Conservation (phyloP, 2,113 vertebrate species). For the Plestiodon gilberti region DNA sequence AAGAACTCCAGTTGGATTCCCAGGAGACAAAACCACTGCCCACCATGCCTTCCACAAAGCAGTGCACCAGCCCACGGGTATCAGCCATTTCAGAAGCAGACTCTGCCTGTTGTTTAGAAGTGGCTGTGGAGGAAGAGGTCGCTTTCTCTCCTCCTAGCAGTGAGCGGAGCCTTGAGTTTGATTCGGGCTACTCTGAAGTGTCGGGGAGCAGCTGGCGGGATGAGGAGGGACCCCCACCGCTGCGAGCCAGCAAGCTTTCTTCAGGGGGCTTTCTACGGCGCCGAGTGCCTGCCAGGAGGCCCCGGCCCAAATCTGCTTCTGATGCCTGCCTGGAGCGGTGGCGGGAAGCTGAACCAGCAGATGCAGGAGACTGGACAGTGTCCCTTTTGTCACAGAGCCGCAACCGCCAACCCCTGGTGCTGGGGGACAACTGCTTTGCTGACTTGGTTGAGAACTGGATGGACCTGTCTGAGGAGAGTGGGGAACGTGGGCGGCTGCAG, state of each 20-base stretch:
- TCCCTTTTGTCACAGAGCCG: slow-evolving; percentile 90
- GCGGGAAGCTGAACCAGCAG: slow-evolving; percentile 84
- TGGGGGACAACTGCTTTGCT: slow-evolving; percentile 97
- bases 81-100: slow-evolving; percentile 84
- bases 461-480: slow-evolving; percentile 89
- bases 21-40: slow-evolving; percentile 57
- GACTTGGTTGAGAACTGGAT: slow-evolving; percentile 99
- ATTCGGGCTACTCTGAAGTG: slow-evolving; percentile 93
- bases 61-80: slow-evolving; percentile 62
- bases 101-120: slow-evolving; percentile 88
- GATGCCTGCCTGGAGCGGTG: slow-evolving; percentile 94
- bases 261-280: slow-evolving; percentile 79
- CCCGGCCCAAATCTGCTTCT: slow-evolving; percentile 92
- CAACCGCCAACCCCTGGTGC: slow-evolving; percentile 91
- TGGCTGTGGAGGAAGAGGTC: slow-evolving; percentile 79
- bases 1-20: background rate
- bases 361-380: slow-evolving; percentile 89
- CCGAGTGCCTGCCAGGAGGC: slow-evolving; percentile 66
- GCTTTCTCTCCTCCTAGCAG: slow-evolving; percentile 79
- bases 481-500: slow-evolving; percentile 76
- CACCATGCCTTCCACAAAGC: slow-evolving; percentile 65
- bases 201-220: slow-evolving; percentile 87
- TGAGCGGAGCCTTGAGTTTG: slow-evolving; percentile 89
- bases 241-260: slow-evolving; percentile 79
- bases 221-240: slow-evolving; percentile 76